These are phyloP conservation scores for Phacellophora camtschatica DNA, from an alignment of 30 jellyfish, hydroid and myxozoan genomes.

Conservation along the genomic window DNA sequence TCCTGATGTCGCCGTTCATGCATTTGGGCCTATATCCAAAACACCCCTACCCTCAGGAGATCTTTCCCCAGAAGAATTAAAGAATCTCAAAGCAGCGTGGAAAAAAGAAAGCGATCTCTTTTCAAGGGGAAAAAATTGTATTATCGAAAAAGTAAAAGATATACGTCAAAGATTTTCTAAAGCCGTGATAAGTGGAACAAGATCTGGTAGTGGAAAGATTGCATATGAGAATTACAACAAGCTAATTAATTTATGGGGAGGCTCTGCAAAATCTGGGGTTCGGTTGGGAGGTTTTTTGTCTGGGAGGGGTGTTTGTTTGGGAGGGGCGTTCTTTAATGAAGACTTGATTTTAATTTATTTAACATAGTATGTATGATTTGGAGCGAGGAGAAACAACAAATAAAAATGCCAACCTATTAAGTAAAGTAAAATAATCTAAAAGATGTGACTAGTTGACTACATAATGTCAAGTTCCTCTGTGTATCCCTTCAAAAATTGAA, in stretches of 20 bases:
- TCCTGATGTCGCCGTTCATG: neutral
- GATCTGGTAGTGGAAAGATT: constrained; percentile 43
- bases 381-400: no score
- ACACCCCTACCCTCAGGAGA: neutral
- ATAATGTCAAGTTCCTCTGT: no score
- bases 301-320: neutral
- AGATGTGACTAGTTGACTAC: no score
- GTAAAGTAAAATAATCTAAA: no score
- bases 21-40: neutral
- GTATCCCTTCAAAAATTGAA: no score
- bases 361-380: no score
- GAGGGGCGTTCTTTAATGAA: neutral
- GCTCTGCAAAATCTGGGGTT: constrained; percentile 18
- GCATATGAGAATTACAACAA: constrained; percentile 20
- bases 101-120: neutral
- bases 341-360: no score
- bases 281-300: neutral
- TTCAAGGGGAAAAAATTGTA: constrained; percentile 20
- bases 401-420: no score
- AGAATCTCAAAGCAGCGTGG: neutral
- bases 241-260: constrained; percentile 29
- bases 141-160: constrained; percentile 6
- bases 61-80: neutral
- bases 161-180: constrained; percentile 27
- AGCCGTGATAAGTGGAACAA: constrained; percentile 30